Evolutionary conservation across 2,113 vertebrate species (phyloP), one percentile per base, ranked within the genome.

Genomic region (Gulo gulo): DNA sequence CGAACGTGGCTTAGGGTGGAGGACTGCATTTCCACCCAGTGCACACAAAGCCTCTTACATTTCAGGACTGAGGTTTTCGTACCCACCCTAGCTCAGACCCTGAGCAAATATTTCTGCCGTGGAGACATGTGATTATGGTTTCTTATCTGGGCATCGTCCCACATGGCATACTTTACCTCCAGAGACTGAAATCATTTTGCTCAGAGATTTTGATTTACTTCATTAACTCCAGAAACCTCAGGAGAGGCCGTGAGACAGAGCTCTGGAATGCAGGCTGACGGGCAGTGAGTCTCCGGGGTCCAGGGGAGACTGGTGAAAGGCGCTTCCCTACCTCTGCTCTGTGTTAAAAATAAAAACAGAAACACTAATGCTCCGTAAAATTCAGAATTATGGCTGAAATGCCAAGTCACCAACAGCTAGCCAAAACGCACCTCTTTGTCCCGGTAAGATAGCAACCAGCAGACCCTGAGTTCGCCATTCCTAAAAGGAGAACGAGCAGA

Each of bases 161-260:
- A 55, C 67, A 20, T 20, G 80, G 63, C 45, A 82, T 57, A 39
- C 39, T 92, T 52, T 15, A 71, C 7, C 84, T 57, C 90, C 63
- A 85, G 96, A 89, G 87, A 95, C 84, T 71, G 47, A 81, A 96
- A 42, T 71, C 61, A 86, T 76, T 96, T 92, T 76, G 45, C 87
- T 92, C 47, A 7, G 80, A 94, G 92, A 79, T 94, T 71, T 78
- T 78, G 78, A 88, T 88, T 95, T 92, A 91, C 88, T 84, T 98
- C 90, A 71, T 97, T 96, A 94, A 88, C 84, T 97, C 88, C 78
- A 94, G 63, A 96, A 96, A 74, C 45, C 80, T 84, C 91, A 34
- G 57, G 74, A 97, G 94, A 85, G 59, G 29, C 29, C 24, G 0
- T 31, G 90, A 90, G 82, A 90, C 74, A 47, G 29, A 21, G 65